These are phyloP conservation scores for Drosophila ercepeae DNA, from an alignment of 1,140 invertebrate genomes.

Conservation along the genomic window DNA sequence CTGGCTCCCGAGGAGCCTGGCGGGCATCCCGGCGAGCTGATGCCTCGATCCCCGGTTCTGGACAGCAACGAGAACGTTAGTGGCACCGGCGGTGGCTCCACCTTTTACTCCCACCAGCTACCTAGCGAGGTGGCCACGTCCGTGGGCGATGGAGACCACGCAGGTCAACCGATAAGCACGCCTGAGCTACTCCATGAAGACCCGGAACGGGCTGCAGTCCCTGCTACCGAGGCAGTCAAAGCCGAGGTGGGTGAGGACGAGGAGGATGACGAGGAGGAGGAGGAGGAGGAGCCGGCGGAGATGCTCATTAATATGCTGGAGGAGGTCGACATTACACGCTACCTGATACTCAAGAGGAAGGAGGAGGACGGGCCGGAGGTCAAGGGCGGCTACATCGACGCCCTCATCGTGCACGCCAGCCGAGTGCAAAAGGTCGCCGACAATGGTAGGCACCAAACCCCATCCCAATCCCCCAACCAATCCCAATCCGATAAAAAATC, in stretches of 20 bases:
- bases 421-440: slow-evolving; percentile 86
- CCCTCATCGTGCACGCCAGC: slow-evolving; percentile 96
- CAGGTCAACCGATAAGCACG: slow-evolving; percentile 38
- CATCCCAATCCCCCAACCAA: background rate
- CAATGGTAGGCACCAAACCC: slow-evolving; percentile 70
- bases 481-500: too few species aligned
- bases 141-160: background rate
- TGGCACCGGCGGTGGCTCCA: slow-evolving; percentile 18
- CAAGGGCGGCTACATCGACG: slow-evolving; percentile 94
- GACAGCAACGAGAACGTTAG: slow-evolving; percentile 59
- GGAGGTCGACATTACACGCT: slow-evolving; percentile 91
- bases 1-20: slow-evolving; percentile 24
- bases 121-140: slow-evolving; percentile 32
- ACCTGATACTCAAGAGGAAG: slow-evolving; percentile 91
- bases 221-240: background rate
- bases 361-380: slow-evolving; percentile 95
- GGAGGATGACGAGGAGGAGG: slow-evolving; percentile 66
- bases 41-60: slow-evolving; percentile 1
- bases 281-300: slow-evolving; percentile 66
- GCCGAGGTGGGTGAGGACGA: slow-evolving; percentile 45
- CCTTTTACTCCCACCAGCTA: slow-evolving; percentile 68
- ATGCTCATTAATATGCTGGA: slow-evolving; percentile 86
- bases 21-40: background rate
- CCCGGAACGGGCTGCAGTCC: background rate
- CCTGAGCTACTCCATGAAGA: slow-evolving; percentile 42